Evolutionary conservation across 2,113 vertebrate genomes (phyloP), one percentile per base, ranked within the genome.

Genomic region (Nibea coibor): DNA sequence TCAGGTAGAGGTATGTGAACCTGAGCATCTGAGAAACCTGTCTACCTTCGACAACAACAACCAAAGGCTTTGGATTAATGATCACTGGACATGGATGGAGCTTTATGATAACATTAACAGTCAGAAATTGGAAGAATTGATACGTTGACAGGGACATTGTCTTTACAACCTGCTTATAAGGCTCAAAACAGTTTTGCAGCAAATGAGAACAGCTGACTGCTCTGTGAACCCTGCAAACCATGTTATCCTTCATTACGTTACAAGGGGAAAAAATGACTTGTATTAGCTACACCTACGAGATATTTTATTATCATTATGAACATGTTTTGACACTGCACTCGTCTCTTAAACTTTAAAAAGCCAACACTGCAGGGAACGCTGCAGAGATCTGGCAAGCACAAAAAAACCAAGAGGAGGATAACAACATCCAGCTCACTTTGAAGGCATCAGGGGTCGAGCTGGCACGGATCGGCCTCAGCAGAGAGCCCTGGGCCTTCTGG

Each of bases 321-420:
- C 12, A 6, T 65, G 28, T 22, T 67, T 19, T 67, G 62, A 72
- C 43, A 31, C 19, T 45, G 35, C 2, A 42, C 20, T 51, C 14
- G 31, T 61, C 35, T 78, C n/a, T 48, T 4, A 48, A 16, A 48
- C 20, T 28, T 67, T 48, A 72, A 28, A 80, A 62, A 77, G 76
- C n/a, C 39, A 50, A 19, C 22, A 67, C 61, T 76, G 62, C 57
- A 59, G 73, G 45, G 15, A 53, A n/a, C 1, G 20, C 20, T 4
- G 65, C 57, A 78, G 20, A 51, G 74, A 75, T 20, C 66, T 70
- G 45, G 62, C 42, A 24, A 69, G 43, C 15, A 39, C 71, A 8
- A 19, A 22, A 22, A 65, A 79, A 24, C 47, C 15, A 43, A 59
- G 67, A 61, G 20, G 65, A 71, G 22, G 26, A 71, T 15, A 26